These are phyloP conservation scores for Gadus macrocephalus DNA, from an alignment of 2,113 vertebrate species.

Conservation along the genomic window DNA sequence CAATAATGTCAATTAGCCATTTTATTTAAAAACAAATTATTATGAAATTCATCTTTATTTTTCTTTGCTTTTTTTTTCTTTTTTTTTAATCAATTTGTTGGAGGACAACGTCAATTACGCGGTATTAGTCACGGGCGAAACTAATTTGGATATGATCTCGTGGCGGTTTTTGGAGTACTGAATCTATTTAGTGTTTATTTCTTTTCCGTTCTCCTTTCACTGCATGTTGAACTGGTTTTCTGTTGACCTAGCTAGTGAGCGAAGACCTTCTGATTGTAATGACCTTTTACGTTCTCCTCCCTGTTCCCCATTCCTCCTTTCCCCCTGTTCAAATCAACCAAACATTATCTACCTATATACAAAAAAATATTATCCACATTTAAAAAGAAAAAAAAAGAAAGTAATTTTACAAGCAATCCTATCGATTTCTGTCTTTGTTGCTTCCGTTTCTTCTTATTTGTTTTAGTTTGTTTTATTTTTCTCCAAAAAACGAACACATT, in stretches of 20 bases:
- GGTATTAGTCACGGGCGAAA: conserved; percentile 38
- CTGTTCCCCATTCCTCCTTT: not conserved
- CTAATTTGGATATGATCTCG: conserved; percentile 49
- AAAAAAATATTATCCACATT: conserved; percentile 59
- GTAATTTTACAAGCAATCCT: conserved; percentile 60
- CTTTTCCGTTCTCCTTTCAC: conserved; percentile 17
- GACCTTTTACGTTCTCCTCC: conserved; percentile 41
- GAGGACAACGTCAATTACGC: conserved; percentile 15
- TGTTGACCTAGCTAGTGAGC: conserved; percentile 66
- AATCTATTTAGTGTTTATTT: conserved; percentile 4
- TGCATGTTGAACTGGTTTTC: conserved; percentile 64
- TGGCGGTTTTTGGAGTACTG: conserved; percentile 22
- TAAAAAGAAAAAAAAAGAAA: conserved; percentile 38
- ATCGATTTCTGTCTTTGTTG: conserved; percentile 37
- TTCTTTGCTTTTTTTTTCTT: conserved; percentile 19
- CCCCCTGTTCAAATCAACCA: conserved; percentile 51
- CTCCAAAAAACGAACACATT: conserved; percentile 14
- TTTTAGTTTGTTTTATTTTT: not conserved
- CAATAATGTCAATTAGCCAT: conserved; percentile 70
- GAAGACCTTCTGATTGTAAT: conserved; percentile 72
- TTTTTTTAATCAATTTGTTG: conserved; percentile 1
- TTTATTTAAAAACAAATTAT: conserved; percentile 54
- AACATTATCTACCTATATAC: conserved; percentile 65
- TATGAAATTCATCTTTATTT: conserved; percentile 38
- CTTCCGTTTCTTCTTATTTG: conserved; percentile 27